Percentiles rank a stretch among this genome's conserved stretches.
Conservation (phyloP, 2,888 invertebrate genomes). For the Thera obeliscata region DNA sequence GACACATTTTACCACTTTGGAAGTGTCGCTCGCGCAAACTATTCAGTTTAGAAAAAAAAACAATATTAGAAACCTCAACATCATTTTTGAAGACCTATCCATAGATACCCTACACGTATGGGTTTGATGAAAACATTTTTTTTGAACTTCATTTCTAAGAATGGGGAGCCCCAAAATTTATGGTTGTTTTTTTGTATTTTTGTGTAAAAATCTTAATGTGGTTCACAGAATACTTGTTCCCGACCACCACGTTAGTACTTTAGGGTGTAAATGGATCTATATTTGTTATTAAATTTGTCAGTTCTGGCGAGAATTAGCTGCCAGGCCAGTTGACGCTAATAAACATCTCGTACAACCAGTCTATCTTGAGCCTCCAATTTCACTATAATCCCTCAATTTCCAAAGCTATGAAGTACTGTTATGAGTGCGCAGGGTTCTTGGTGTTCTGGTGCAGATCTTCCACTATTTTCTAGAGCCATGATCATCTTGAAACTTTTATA, state of each 20-base stretch:
- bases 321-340: slow-evolving; percentile 67
- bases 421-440: slow-evolving; percentile 43
- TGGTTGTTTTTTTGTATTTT: too few species aligned
- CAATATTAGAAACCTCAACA: too few species aligned
- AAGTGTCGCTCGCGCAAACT: too few species aligned
- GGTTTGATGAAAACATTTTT: too few species aligned
- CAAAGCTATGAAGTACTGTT: slow-evolving; percentile 32
- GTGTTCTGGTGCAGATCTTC: slow-evolving; percentile 52
- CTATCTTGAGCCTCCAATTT: slow-evolving; percentile 42
- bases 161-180: too few species aligned
- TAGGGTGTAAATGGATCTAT: slow-evolving; percentile 36
- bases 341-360: slow-evolving; percentile 59
- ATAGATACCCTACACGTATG: too few species aligned
- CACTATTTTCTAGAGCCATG: slow-evolving; percentile 54
- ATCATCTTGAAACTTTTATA: slow-evolving; percentile 66
- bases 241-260: slow-evolving; percentile 2
- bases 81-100: too few species aligned
- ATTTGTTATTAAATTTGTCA: slow-evolving; percentile 73
- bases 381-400: slow-evolving; percentile 34
- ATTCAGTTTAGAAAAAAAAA: too few species aligned
- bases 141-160: too few species aligned
- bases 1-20: too few species aligned
- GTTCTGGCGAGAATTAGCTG: slow-evolving; percentile 67
- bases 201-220: too few species aligned
- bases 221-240: not conserved